These are phyloP conservation scores for Panzeria rudis DNA, from an alignment of 2,888 invertebrate genomes.

Conservation along the genomic window DNA sequence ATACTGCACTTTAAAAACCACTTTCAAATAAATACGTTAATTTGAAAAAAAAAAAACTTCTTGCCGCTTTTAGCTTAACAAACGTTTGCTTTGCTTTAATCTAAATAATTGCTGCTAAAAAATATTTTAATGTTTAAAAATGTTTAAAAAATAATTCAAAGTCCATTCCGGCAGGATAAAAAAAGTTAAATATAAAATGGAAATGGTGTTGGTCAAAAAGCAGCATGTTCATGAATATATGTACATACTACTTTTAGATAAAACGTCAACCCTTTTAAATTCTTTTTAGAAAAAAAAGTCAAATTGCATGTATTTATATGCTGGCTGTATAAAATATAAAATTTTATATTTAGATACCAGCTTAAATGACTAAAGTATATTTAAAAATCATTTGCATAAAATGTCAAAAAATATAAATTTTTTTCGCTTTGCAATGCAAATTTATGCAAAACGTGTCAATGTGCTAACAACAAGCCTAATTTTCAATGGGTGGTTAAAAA, in stretches of 20 bases:
- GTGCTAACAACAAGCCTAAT: conserved; percentile 77
- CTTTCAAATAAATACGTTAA: conserved; percentile 65
- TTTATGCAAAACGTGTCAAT: conserved; percentile 81
- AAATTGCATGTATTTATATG: conserved; percentile 40
- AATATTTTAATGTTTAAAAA: conserved; percentile 25
- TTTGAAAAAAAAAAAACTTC: conserved; percentile 8
- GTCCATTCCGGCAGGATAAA: conserved; percentile 54
- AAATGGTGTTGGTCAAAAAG: conserved; percentile 45
- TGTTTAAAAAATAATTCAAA: conserved; percentile 60
- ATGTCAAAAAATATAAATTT: conserved; percentile 46
- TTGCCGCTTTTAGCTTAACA: neutral
- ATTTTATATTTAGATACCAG: conserved; percentile 24
- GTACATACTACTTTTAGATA: neutral
- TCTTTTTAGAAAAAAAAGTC: conserved; percentile 10
- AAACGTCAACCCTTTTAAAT: conserved; percentile 32
- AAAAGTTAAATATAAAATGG: conserved; percentile 29
- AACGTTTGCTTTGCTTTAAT: conserved; percentile 52
- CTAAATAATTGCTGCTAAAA: conserved; percentile 53
- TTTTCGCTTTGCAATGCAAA: conserved; percentile 76
- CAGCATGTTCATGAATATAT: neutral
- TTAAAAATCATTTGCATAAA: conserved; percentile 68
- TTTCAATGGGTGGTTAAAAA: conserved; percentile 63
- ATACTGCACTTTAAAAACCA: conserved; percentile 31
- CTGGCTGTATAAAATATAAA: neutral
- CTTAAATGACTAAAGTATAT: conserved; percentile 41